Evolutionary conservation across 2,797 vertebrate genomes (phyloP).

Genomic region (Apogon talboti): DNA sequence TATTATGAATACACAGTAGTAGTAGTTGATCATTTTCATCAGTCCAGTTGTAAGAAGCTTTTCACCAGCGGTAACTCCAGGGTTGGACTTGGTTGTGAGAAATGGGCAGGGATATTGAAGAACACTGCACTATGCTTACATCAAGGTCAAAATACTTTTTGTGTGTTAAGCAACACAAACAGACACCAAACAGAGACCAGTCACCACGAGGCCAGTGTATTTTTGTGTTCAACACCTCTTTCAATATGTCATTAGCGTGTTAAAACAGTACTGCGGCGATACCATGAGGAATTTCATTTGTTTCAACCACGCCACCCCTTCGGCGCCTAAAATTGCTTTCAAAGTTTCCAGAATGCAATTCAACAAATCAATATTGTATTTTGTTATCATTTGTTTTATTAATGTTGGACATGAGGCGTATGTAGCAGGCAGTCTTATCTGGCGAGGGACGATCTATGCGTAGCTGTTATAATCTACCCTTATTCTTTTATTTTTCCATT

Average conservation of each 20-base stretch:
- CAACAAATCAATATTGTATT: constrained; percentile 15
- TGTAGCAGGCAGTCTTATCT: constrained; percentile 29
- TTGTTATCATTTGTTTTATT: constrained; percentile 16
- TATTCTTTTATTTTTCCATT: constrained; percentile 30
- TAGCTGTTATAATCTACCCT: constrained; percentile 27
- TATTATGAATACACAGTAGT: constrained; percentile 32
- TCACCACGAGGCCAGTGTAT: background rate
- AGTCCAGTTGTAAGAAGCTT: constrained; percentile 4
- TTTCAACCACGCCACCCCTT: background rate
- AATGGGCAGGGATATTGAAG: background rate
- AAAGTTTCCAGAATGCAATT: constrained; percentile 2
- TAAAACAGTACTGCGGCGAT: background rate
- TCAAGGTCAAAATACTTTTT: background rate
- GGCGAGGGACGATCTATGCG: constrained; percentile 16
- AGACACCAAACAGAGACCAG: constrained; percentile 8
- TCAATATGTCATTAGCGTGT: background rate
- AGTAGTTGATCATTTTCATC: constrained; percentile 36
- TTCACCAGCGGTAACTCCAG: constrained; percentile 12
- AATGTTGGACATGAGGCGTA: constrained; percentile 16
- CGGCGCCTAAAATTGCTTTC: background rate
- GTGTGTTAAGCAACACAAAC: background rate
- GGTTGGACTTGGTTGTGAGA: background rate
- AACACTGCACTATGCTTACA: constrained; percentile 6
- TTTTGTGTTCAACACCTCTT: background rate
- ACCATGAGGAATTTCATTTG: constrained; percentile 9